Conservation (phyloP, 1,140 invertebrate species). For the Anastatus disparis region DNA sequence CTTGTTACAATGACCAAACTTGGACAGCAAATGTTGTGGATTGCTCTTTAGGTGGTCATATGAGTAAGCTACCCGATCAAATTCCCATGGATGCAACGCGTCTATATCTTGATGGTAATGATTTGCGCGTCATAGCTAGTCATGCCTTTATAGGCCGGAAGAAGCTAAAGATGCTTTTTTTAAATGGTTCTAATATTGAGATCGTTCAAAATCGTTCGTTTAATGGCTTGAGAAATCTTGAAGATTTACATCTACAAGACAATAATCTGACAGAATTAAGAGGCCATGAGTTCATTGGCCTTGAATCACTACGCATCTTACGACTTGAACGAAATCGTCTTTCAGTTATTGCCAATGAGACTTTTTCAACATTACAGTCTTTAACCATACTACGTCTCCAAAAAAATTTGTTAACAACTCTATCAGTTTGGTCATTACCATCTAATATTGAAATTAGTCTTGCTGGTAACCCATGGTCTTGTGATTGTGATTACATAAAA, state of each 20-base stretch:
- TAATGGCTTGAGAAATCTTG: slow-evolving; percentile 84
- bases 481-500: slow-evolving; percentile 85
- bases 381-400: slow-evolving; percentile 80
- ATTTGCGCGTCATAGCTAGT: slow-evolving; percentile 79
- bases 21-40: slow-evolving; percentile 94
- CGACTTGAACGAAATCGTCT: slow-evolving; percentile 78
- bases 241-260: slow-evolving; percentile 83
- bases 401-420: slow-evolving; percentile 79
- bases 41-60: slow-evolving; percentile 81
- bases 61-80: slow-evolving; percentile 78
- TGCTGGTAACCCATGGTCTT: slow-evolving; percentile 86
- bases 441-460: slow-evolving; percentile 76
- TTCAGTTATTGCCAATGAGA: slow-evolving; percentile 77
- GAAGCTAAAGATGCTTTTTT: slow-evolving; percentile 81
- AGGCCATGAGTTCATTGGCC: slow-evolving; percentile 85
- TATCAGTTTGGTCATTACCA: slow-evolving; percentile 82
- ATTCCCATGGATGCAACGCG: slow-evolving; percentile 94
- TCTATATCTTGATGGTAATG: slow-evolving; percentile 89
- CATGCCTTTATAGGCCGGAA: slow-evolving; percentile 93
- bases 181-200: slow-evolving; percentile 88
- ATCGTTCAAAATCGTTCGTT: slow-evolving; percentile 89
- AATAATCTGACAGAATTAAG: slow-evolving; percentile 80
- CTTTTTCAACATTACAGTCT: slow-evolving; percentile 78
- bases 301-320: slow-evolving; percentile 73
- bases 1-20: slow-evolving; percentile 91